A percentile compares a stretch with the other conserved stretches of the same genome.
phyloP scores from a whole-genome alignment of 2,888 invertebrate genomes.

The Tiliacea aurago region DNA sequence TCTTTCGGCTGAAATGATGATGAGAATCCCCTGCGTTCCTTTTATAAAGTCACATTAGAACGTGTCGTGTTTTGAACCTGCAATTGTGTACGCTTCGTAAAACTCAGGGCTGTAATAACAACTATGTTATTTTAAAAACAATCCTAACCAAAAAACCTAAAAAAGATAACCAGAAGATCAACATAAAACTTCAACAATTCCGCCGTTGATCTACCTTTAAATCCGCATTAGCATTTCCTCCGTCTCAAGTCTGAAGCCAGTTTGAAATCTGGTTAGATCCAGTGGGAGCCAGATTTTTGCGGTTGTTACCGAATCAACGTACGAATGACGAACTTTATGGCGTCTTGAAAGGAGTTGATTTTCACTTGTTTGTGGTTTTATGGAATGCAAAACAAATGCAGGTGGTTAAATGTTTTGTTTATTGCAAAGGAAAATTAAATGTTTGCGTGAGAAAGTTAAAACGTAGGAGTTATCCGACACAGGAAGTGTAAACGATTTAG shows the following conservation, averaged over 20 bases:
- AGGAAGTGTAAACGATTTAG: neutral
- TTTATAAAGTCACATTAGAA: neutral
- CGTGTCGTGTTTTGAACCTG: neutral
- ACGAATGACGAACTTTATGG: conserved; percentile 40
- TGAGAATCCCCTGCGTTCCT: too few relatives aligned
- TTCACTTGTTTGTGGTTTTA: conserved; percentile 19
- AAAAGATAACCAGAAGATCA: conserved; percentile 47
- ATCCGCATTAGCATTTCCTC: conserved; percentile 73
- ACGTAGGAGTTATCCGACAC: fast-evolving
- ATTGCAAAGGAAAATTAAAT: neutral
- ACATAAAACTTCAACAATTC: conserved; percentile 70
- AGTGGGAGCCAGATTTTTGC: conserved; percentile 68
- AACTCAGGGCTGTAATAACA: too few relatives aligned
- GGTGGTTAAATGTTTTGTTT: neutral
- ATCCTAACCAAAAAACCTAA: neutral
- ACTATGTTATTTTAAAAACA: conserved; percentile 13
- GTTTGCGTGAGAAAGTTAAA: too few relatives aligned
- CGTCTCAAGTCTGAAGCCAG: conserved; percentile 66
- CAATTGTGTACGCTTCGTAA: neutral
- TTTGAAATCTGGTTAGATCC: conserved; percentile 77
- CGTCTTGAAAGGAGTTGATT: conserved; percentile 38
- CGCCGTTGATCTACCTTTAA: conserved; percentile 69
- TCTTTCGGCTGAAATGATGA: too few relatives aligned
- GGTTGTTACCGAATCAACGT: conserved; percentile 61
- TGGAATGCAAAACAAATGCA: conserved; percentile 2